Evolutionary conservation across 2,888 invertebrate species (phyloP).

Genomic region (Lochmaea capreae): DNA sequence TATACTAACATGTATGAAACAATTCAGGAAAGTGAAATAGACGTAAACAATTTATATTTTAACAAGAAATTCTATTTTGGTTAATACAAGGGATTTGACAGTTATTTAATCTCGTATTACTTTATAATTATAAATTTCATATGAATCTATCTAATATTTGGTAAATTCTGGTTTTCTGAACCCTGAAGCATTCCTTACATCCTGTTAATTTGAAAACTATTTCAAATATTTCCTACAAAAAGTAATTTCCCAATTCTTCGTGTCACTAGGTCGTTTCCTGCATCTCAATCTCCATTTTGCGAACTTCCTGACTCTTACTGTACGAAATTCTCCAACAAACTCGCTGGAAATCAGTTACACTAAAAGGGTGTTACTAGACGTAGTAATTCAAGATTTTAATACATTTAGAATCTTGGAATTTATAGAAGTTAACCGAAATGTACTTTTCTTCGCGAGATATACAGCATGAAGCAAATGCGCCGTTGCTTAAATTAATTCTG

Average conservation of each 20-base stretch:
- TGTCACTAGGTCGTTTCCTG: slow-evolving; percentile 18
- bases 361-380: slow-evolving; percentile 42
- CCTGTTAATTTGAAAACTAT: neutral
- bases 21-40: neutral
- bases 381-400: slow-evolving; percentile 3
- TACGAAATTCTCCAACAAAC: slow-evolving; percentile 11
- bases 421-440: too few species aligned
- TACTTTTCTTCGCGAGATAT: neutral
- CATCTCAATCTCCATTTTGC: slow-evolving; percentile 21
- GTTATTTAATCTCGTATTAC: neutral
- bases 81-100: neutral
- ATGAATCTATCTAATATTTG: too few species aligned
- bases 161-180: too few species aligned
- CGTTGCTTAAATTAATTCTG: neutral
- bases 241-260: slow-evolving; percentile 21
- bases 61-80: neutral
- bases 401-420: neutral
- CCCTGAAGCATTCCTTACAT: neutral
- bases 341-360: slow-evolving; percentile 40
- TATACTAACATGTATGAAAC: neutral
- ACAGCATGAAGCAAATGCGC: neutral
- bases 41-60: neutral
- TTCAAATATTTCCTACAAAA: slow-evolving; percentile 11
- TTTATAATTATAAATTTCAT: too few species aligned
- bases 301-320: slow-evolving; percentile 13